Base-by-base conservation (phyloP, 2,797 vertebrate genomes). In the Perodicticus potto region DNA sequence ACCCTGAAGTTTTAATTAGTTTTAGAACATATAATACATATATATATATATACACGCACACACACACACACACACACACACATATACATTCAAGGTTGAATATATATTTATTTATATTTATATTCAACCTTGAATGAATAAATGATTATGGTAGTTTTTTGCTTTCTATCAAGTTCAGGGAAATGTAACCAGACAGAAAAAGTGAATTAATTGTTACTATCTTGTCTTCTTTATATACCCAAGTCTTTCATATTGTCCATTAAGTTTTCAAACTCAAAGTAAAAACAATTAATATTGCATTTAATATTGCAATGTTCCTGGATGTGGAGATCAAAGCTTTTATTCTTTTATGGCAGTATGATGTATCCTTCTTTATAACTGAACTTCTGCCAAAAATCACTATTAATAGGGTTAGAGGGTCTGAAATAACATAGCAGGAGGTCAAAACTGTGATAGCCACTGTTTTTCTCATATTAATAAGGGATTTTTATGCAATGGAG, bases 171-270 rank as follows among this genome's bases (percentile, higher is more conserved):
- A 90, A 72, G 34, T 94, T 94, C 34, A 74, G 63, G 65, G 49
- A 89, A 59, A 59, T 16, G 67, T 83, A 94, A 81, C 19, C 65
- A 67, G 49, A 27, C 27, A 82, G 90, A 95, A 91, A 91, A 82
- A 90, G 49, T 76, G 63, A 87, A 55, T 91, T 84, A 8, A 80
- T 83, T 3, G 67, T 74, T 32, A 23, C 77, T 82, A 61, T n/a
- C 29, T 88, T 63, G 14, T 78, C 25, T 89, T 86, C 91, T 93
- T 96, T 89, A 89, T 72, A 84, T 91, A 76, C 70, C 40, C 61
- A 92, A 0, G 53, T 76, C 65, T 89, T 93, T 53, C 63, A 91
- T 91, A 78, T 17, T 73, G 4, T 65, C 37, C 27, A 63, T 89
- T 70, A 7, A 37, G 19, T 96, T 83, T 96, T 94, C 37, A 93